Base-by-base conservation (phyloP, 2,113 vertebrate species). In the Chaetodon auriga region DNA sequence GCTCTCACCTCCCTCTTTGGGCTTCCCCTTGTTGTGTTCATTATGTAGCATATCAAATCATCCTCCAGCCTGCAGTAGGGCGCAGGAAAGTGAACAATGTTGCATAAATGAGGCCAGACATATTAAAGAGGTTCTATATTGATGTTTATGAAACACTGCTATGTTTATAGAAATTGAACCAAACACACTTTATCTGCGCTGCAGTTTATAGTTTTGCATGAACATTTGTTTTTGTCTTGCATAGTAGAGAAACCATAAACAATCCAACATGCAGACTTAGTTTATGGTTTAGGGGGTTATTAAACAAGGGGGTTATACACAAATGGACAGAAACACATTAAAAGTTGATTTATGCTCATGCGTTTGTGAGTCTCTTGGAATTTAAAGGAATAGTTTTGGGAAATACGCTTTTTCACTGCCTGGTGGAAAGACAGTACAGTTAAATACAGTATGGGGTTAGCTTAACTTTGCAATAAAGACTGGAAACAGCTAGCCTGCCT, bases 101-200 rank as follows among this genome's bases (percentile, higher is more conserved):
- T 89, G 51, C 61, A 69, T 82, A 89, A 91, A 85, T 6, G 48
- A 79, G 82, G 53, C 57, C 78, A 90, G 90, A 93, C 92, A 57
- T 85, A 80, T 87, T 90, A 90, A 91, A 89, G 46, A 68, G 69
- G 71, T 87, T 76, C 80, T 89, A 89, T 79, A 66, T 82, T 35
- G 64, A 68, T 75, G 66, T 89, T 86, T 87, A 74, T 86, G 54
- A 49, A 72, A 70, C 65, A 46, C 18, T 74, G 51, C 72, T 72
- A 45, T 41, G 63, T 87, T 87, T 80, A 86, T 89, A 68, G 75
- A 68, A 83, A 54, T 18, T 43, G 2, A 68, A 69, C 48, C 60
- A 69, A 88, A 76, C 48, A 71, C 55, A 83, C 8, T 49, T 43
- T 57, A 6, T 80, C 38, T 71, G n/a, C 5, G 48, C 53, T 21